Evolutionary conservation across 2,113 vertebrate species (phyloP).

Genomic region (Phylloscopus trochilus): DNA sequence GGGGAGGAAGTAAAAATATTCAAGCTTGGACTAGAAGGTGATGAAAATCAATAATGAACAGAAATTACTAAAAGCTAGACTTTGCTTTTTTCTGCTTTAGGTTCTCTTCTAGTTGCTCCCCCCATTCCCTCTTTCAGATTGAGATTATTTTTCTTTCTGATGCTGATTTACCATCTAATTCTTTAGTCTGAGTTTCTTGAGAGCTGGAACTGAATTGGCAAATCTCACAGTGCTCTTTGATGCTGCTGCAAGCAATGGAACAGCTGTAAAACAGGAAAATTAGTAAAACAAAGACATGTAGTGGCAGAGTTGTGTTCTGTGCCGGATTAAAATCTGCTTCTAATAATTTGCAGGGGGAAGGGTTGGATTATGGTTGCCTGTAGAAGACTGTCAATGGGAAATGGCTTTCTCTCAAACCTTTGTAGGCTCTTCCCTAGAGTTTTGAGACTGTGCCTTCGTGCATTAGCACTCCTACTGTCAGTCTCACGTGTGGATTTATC

Average conservation of each 20-base stretch:
- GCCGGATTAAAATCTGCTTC: neutral
- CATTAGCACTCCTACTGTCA: neutral
- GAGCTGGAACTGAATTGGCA: neutral
- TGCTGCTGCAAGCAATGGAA: neutral
- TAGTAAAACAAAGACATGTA: neutral
- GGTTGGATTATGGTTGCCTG: neutral
- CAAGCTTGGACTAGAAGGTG: neutral
- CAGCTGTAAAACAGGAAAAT: neutral
- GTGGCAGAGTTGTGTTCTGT: neutral
- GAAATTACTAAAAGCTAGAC: neutral
- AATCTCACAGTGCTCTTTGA: neutral
- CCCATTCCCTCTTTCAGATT: neutral
- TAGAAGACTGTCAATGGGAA: neutral
- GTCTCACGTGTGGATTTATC: neutral
- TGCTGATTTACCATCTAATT: neutral
- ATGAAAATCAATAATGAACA: neutral
- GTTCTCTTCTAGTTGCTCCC: neutral
- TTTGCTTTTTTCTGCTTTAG: neutral
- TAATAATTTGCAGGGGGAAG: neutral
- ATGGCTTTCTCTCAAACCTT: neutral
- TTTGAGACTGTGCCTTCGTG: neutral
- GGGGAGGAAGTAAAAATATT: neutral
- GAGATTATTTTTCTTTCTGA: neutral
- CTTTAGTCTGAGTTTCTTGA: neutral
- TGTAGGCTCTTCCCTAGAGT: neutral